phyloP scores from a whole-genome alignment of 2,888 invertebrate genomes.

The Cremastinae sp. region DNA sequence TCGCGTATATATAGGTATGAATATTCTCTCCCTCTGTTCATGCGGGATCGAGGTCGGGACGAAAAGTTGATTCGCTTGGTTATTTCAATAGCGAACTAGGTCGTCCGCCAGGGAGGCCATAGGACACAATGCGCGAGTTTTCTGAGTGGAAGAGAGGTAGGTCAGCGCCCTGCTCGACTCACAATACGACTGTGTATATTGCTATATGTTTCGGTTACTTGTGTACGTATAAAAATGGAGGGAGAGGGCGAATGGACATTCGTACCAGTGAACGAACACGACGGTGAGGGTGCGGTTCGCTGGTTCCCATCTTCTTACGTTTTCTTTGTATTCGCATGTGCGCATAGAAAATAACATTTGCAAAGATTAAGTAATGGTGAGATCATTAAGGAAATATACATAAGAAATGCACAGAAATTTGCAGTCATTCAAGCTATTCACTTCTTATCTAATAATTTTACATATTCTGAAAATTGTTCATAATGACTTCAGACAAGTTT shows the following conservation, averaged over 20 bases:
- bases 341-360: slow-evolving; percentile 13
- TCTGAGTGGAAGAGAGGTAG: slow-evolving; percentile 15
- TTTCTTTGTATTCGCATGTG: neutral
- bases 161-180: slow-evolving; percentile 4
- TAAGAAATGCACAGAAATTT: slow-evolving; percentile 38
- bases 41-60: slow-evolving; percentile 33
- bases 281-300: slow-evolving; percentile 45
- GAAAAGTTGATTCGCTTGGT: slow-evolving; percentile 58
- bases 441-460: neutral
- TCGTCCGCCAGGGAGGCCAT: slow-evolving; percentile 41
- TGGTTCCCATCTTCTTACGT: slow-evolving; percentile 39
- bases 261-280: slow-evolving; percentile 41
- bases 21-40: neutral
- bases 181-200: neutral
- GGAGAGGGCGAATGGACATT: slow-evolving; percentile 32
- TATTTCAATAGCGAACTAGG: slow-evolving; percentile 62
- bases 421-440: slow-evolving; percentile 7
- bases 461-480: slow-evolving; percentile 19
- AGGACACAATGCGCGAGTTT: slow-evolving; percentile 29
- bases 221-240: slow-evolving; percentile 9
- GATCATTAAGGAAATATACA: neutral
- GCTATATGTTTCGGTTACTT: neutral
- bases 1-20: neutral
- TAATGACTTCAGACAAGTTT: slow-evolving; percentile 23
- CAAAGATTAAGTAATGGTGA: slow-evolving; percentile 4